Conservation (phyloP, 2,113 vertebrate genomes). For the Zosterops pallidus region DNA sequence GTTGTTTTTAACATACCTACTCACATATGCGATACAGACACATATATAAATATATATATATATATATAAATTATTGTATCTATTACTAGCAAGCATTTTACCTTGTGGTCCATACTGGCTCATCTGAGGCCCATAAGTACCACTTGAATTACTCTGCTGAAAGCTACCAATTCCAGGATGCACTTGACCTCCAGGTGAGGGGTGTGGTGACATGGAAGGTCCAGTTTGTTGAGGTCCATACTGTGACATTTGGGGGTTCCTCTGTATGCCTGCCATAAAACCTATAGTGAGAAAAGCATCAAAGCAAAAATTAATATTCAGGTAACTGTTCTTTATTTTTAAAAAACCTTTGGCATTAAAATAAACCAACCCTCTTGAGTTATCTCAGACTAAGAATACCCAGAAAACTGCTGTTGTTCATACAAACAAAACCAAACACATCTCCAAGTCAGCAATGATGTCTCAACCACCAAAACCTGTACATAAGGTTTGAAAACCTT, state of each 20-base stretch:
- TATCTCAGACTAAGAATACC: background rate
- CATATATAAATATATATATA: background rate
- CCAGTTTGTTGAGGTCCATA: constrained; percentile 89
- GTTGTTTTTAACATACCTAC: background rate
- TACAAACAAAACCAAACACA: background rate
- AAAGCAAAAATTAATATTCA: constrained; percentile 3
- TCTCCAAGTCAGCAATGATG: background rate
- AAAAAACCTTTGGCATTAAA: background rate
- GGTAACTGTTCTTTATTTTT: background rate
- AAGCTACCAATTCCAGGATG: constrained; percentile 87
- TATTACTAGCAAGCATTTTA: constrained; percentile 57
- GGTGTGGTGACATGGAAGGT: constrained; percentile 90
- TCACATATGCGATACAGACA: rapidly evolving
- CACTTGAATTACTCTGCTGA: constrained; percentile 85
- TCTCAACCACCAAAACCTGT: background rate
- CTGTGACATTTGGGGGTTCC: constrained; percentile 87
- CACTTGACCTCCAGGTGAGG: constrained; percentile 86
- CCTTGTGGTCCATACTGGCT: constrained; percentile 94
- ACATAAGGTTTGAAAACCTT: background rate
- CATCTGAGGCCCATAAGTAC: constrained; percentile 89
- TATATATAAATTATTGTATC: background rate
- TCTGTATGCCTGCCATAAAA: constrained; percentile 88
- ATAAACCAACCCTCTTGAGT: background rate
- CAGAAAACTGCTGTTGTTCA: background rate
- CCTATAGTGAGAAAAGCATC: constrained; percentile 71